Evolutionary conservation across 2,113 vertebrate species (phyloP).

Genomic region (Zosterops borbonicus): DNA sequence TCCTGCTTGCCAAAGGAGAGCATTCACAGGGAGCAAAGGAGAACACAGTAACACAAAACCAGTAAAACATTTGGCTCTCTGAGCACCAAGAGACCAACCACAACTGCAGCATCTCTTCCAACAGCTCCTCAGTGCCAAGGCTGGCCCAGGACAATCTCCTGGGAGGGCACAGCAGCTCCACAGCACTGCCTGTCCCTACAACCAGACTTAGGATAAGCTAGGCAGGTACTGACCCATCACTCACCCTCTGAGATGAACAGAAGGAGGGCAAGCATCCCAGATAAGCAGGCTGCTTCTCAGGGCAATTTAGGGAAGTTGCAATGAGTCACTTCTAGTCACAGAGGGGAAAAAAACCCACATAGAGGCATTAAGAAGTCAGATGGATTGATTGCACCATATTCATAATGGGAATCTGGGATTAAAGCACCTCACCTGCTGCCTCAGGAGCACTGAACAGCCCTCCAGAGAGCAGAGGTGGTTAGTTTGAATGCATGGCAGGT

Average conservation of each 20-base stretch:
- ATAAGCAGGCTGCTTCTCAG: not conserved
- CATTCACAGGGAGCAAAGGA: not conserved
- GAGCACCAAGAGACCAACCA: not conserved
- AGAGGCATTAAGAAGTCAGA: not conserved
- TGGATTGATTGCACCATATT: not conserved
- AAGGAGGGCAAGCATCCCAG: not conserved
- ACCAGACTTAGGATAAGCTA: not conserved
- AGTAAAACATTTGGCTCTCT: not conserved
- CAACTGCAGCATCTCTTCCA: not conserved
- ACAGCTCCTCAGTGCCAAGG: not conserved
- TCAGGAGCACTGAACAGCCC: not conserved
- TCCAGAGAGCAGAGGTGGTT: not conserved
- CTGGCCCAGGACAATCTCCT: not conserved
- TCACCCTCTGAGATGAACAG: not conserved
- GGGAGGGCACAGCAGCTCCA: not conserved
- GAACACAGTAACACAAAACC: not conserved
- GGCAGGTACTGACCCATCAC: not conserved
- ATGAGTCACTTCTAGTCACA: not conserved
- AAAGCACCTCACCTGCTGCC: conserved; percentile 28
- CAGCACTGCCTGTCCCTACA: not conserved
- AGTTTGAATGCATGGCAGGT: not conserved
- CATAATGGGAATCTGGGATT: not conserved
- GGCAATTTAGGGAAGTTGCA: not conserved
- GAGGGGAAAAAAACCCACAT: accelerated
- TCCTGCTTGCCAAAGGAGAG: not conserved